Evolutionary conservation across 2,888 invertebrate genomes (phyloP).

Genomic region (Laothoe populi): DNA sequence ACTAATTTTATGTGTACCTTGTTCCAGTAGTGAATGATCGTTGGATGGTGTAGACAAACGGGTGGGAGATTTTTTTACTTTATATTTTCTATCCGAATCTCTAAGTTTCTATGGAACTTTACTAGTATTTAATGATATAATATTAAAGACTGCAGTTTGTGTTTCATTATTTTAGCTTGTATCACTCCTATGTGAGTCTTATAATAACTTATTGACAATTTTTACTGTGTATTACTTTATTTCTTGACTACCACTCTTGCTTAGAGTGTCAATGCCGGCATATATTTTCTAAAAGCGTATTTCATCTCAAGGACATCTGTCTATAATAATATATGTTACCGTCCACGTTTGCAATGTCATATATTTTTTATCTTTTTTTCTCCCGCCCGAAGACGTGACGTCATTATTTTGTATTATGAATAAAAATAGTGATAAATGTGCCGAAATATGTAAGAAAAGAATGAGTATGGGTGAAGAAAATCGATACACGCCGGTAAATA

Average conservation of each 20-base stretch:
- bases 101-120: conserved; percentile 17
- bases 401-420: conserved; percentile 10
- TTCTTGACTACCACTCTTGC: neutral
- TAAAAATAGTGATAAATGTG: conserved; percentile 22
- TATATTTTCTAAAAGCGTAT: conserved; percentile 4
- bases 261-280: conserved; percentile 1
- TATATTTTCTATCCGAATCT: conserved; percentile 4
- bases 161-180: conserved; percentile 7
- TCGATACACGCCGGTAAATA: conserved; percentile 1
- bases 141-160: conserved; percentile 5
- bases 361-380: conserved; percentile 5
- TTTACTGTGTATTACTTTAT: neutral
- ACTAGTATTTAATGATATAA: conserved; percentile 21
- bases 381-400: conserved; percentile 24
- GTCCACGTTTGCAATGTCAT: conserved; percentile 2
- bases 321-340: conserved; percentile 1
- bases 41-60: conserved; percentile 22
- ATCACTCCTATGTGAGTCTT: conserved; percentile 17
- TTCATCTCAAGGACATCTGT: neutral
- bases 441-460: conserved; percentile 21
- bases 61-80: conserved; percentile 21
- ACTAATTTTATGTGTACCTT: conserved; percentile 24
- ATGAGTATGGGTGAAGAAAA: conserved; percentile 19
- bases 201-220: conserved; percentile 19
- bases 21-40: conserved; percentile 23